Evolutionary conservation across 2,113 vertebrate species (phyloP).

Genomic region (Columbina picui): DNA sequence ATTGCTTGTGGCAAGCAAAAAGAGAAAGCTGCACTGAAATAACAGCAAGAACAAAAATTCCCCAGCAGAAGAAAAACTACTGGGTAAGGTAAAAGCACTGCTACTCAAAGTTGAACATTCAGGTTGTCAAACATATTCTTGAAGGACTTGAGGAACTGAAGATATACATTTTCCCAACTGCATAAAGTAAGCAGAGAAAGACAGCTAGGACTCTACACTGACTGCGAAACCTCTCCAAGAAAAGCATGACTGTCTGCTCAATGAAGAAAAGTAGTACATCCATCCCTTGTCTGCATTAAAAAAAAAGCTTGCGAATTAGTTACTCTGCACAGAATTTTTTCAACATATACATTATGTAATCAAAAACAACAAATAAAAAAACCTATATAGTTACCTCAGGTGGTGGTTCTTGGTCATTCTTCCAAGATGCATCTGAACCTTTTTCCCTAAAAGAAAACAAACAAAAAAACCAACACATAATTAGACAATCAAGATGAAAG

Average conservation of each 20-base stretch:
- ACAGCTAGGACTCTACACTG: not conserved
- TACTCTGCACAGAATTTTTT: not conserved
- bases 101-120: not conserved
- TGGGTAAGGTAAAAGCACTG: not conserved
- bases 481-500: not conserved
- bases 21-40: not conserved
- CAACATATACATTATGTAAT: not conserved
- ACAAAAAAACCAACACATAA: not conserved
- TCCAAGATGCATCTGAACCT: constrained; percentile 97
- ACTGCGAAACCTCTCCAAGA: not conserved
- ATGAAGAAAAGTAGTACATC: not conserved
- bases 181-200: not conserved
- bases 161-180: fast-evolving
- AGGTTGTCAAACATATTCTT: not conserved
- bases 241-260: not conserved
- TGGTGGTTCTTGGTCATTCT: constrained; percentile 95
- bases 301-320: not conserved
- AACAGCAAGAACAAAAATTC: not conserved
- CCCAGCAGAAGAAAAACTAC: not conserved
- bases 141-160: not conserved
- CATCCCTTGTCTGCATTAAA: not conserved
- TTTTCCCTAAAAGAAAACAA: constrained; percentile 74
- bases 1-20: not conserved
- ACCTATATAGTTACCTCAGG: constrained; percentile 76
- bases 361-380: not conserved